Conservation (phyloP, 2,113 vertebrate genomes). For the Ariopsis seemanni region DNA sequence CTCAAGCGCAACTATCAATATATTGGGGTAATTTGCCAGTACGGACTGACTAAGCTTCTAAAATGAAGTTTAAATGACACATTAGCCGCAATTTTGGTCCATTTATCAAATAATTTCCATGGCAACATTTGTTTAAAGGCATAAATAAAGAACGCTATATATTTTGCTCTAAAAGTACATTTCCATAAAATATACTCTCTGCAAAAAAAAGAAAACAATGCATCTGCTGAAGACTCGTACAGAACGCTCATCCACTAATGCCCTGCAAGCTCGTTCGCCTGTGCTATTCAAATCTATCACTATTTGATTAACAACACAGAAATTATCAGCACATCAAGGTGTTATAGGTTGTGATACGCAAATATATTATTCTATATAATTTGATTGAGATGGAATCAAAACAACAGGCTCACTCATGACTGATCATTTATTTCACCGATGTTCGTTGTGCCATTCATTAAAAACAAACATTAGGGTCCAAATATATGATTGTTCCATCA, state of each 20-base stretch:
- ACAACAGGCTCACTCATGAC: background rate
- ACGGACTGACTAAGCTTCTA: slow-evolving; percentile 2
- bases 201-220: background rate
- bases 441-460: background rate
- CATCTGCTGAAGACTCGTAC: background rate
- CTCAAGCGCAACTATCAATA: slow-evolving; percentile 12
- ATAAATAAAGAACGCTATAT: background rate
- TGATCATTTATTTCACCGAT: background rate
- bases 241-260: background rate
- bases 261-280: background rate
- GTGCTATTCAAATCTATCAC: background rate
- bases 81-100: slow-evolving; percentile 11
- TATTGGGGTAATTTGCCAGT: slow-evolving; percentile 19
- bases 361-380: background rate
- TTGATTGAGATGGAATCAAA: background rate
- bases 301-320: background rate
- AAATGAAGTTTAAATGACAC: slow-evolving; percentile 31
- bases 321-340: background rate
- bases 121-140: background rate
- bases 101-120: slow-evolving; percentile 3
- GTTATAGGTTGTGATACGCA: background rate
- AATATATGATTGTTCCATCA: background rate
- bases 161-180: background rate
- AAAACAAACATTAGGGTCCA: background rate
- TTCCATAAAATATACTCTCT: background rate